Conservation (phyloP, 2,113 vertebrate species). For the Macroglossus sobrinus region DNA sequence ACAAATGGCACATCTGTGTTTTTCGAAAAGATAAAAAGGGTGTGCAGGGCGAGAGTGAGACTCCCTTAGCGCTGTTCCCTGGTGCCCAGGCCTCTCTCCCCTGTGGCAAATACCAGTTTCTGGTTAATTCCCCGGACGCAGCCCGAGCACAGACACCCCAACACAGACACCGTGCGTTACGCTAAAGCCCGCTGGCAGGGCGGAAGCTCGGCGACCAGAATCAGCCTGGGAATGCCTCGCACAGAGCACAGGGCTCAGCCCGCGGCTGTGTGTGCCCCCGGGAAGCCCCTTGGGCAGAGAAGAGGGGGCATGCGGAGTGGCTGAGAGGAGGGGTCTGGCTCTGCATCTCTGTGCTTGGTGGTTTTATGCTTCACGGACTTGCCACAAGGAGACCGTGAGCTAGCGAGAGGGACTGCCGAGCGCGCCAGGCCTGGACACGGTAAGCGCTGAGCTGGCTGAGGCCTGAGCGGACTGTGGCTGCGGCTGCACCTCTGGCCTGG, state of each 20-base stretch:
- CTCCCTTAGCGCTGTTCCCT: background rate
- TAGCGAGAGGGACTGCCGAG: fast-evolving
- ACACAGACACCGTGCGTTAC: too few relatives aligned
- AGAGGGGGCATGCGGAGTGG: background rate
- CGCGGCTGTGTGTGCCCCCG: fast-evolving
- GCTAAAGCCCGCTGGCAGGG: too few relatives aligned
- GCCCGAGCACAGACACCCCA: too few relatives aligned
- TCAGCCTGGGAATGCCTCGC: background rate
- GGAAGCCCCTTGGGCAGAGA: background rate
- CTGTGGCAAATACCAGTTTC: background rate
- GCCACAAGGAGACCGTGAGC: background rate
- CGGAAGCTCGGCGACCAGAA: background rate
- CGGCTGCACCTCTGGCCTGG: background rate
- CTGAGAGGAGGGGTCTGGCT: background rate
- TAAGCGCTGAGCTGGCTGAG: fast-evolving
- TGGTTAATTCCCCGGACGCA: background rate
- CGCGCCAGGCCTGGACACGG: fast-evolving
- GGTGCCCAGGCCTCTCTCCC: background rate
- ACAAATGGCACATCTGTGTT: background rate
- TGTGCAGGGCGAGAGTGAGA: background rate
- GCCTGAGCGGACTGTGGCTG: fast-evolving
- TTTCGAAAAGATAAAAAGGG: background rate
- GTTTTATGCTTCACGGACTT: fast-evolving
- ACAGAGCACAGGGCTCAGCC: background rate
- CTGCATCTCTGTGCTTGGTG: background rate